Evolutionary conservation across 2,888 invertebrate species (phyloP).

Genomic region (Leptarthrus brevirostris): DNA sequence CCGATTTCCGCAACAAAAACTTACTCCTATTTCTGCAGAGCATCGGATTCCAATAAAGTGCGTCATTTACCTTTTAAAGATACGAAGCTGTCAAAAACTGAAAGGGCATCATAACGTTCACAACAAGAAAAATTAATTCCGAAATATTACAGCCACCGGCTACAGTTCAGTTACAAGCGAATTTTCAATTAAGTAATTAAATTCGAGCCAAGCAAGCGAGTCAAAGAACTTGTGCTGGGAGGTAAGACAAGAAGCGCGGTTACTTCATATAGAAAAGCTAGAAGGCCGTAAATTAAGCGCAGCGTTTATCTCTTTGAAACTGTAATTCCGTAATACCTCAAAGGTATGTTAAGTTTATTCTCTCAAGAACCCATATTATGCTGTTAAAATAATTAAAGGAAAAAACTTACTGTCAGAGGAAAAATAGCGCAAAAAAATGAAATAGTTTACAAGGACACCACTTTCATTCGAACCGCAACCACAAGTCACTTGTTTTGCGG

Average conservation of each 20-base stretch:
- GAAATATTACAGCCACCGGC: no score
- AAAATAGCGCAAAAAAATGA: conserved; percentile 22
- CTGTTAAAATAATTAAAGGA: conserved; percentile 26
- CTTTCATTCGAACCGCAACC: conserved; percentile 27
- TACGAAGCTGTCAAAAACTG: neutral
- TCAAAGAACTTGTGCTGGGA: conserved; percentile 14
- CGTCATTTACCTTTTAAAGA: conserved; percentile 14
- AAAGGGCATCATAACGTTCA: conserved; percentile 1
- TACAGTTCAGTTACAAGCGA: no score
- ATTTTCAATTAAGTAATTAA: conserved; percentile 23
- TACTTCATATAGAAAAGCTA: conserved; percentile 6
- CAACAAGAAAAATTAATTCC: no score
- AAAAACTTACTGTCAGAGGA: conserved; percentile 23
- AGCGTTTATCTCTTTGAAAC: neutral
- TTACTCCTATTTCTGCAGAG: neutral
- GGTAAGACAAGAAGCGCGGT: conserved; percentile 2
- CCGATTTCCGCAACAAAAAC: neutral
- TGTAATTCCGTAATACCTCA: conserved; percentile 6
- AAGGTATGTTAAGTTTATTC: conserved; percentile 24
- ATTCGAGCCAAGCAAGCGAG: neutral
- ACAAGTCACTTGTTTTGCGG: conserved; percentile 20
- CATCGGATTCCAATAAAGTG: no score
- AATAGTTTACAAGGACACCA: conserved; percentile 44
- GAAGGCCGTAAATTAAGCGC: conserved; percentile 9
- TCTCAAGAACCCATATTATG: conserved; percentile 8